phyloP scores from a whole-genome alignment of 2,113 vertebrate species.

The Forbesichthys papilliferus region DNA sequence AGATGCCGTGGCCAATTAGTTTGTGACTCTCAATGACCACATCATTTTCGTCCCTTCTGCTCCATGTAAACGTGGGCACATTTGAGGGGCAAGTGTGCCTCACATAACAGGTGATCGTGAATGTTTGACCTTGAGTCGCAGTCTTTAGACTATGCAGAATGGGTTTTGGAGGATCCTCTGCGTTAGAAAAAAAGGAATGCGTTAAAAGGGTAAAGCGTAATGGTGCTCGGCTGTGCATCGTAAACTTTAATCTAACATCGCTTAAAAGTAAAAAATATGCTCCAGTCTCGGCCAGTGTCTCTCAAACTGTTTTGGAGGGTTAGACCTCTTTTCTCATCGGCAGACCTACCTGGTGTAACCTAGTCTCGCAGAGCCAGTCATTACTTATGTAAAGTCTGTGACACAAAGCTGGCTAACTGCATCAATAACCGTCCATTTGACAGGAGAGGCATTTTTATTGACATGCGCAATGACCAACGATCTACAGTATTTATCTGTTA shows the following conservation, averaged over 20 bases:
- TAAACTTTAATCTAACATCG: not conserved
- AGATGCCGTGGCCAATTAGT: slow-evolving; percentile 20
- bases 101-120: slow-evolving; percentile 51
- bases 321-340: no score
- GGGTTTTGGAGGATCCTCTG: slow-evolving; percentile 32
- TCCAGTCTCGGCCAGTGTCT: no score
- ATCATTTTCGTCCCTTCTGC: accelerated
- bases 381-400: no score
- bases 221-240: not conserved
- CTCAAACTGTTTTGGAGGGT: not conserved
- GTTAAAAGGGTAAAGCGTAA: not conserved
- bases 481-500: no score
- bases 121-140: slow-evolving; percentile 25
- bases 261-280: not conserved
- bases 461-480: no score
- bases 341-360: no score
- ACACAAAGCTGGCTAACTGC: no score
- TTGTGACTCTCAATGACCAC: slow-evolving; percentile 6
- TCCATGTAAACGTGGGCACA: slow-evolving; percentile 60
- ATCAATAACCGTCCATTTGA: no score
- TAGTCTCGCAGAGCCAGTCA: no score
- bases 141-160: not conserved
- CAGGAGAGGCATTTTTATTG: no score
- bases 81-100: slow-evolving; percentile 56
- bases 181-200: not conserved